A percentile compares a stretch with the other conserved stretches of the same genome.
Conservation (phyloP, 2,797 vertebrate species). For the Phyllotis vaccarum region DNA sequence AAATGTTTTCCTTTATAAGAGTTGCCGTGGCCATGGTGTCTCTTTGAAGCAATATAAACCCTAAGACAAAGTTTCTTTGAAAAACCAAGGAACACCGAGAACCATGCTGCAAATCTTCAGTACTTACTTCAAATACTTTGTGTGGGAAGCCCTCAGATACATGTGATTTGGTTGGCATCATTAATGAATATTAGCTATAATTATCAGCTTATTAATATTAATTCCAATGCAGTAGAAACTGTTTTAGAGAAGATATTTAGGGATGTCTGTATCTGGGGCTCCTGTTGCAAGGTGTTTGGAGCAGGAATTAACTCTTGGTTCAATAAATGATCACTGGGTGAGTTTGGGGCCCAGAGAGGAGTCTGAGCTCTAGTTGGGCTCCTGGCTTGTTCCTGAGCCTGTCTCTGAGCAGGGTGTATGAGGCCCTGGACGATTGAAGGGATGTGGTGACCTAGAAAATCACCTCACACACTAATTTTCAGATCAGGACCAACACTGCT, state of each 20-base stretch:
- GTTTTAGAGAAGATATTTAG: not conserved
- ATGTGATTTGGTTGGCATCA: not conserved
- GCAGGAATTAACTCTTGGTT: not conserved
- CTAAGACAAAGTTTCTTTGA: not conserved
- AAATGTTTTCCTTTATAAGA: not conserved
- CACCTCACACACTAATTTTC: conserved; percentile 9
- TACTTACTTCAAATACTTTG: not conserved
- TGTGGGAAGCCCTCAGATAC: not conserved
- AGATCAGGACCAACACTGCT: conserved; percentile 85
- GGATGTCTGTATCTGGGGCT: not conserved
- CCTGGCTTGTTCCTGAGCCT: not conserved
- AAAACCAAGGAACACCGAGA: not conserved
- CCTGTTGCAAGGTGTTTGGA: not conserved
- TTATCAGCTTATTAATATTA: not conserved
- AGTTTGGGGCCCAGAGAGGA: not conserved
- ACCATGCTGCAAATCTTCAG: not conserved
- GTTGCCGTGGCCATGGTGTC: not conserved
- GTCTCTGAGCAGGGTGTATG: not conserved
- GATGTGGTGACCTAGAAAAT: not conserved
- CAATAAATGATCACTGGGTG: not conserved
- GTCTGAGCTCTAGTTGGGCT: not conserved
- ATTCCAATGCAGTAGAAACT: not conserved
- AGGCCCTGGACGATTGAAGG: not conserved
- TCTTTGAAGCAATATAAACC: not conserved
- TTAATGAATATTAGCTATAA: not conserved